Conservation (phyloP, 1,140 invertebrate species). For the Pantala flavescens region DNA sequence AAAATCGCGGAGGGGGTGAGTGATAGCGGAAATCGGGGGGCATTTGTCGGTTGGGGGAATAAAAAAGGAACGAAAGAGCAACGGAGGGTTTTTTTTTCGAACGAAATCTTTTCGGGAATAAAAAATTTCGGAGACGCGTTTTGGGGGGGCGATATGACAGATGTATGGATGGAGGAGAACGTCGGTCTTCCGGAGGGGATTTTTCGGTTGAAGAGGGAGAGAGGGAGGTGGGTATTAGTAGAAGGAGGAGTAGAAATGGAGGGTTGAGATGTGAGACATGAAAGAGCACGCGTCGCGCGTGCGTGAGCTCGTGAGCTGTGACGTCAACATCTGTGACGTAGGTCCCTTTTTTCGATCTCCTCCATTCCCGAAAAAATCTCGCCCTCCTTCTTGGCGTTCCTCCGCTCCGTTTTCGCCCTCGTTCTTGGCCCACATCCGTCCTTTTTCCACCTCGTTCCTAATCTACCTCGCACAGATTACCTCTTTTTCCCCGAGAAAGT, state of each 20-base stretch:
- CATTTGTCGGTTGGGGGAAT: not conserved
- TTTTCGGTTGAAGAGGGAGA: no score
- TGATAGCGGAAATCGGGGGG: no score
- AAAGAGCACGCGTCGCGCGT: conserved; percentile 1
- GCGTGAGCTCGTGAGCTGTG: conserved; percentile 1
- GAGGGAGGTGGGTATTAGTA: no score
- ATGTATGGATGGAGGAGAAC: not conserved
- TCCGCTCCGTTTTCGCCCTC: not conserved
- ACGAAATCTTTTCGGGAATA: not conserved
- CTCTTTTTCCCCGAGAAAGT: not conserved
- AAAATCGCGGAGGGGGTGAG: no score
- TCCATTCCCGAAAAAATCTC: not conserved
- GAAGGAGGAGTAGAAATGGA: no score
- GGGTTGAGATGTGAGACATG: not conserved
- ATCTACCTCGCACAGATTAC: not conserved
- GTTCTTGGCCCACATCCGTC: not conserved
- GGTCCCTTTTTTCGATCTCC: not conserved
- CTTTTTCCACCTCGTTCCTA: not conserved
- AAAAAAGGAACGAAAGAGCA: not conserved
- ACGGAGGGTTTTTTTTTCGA: not conserved
- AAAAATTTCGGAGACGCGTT: not conserved
- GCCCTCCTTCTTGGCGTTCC: not conserved
- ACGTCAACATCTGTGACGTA: not conserved
- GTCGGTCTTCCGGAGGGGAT: no score
- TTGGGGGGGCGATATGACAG: not conserved